Conservation (phyloP, 1,140 invertebrate genomes). For the Trialeurodes vaporariorum region DNA sequence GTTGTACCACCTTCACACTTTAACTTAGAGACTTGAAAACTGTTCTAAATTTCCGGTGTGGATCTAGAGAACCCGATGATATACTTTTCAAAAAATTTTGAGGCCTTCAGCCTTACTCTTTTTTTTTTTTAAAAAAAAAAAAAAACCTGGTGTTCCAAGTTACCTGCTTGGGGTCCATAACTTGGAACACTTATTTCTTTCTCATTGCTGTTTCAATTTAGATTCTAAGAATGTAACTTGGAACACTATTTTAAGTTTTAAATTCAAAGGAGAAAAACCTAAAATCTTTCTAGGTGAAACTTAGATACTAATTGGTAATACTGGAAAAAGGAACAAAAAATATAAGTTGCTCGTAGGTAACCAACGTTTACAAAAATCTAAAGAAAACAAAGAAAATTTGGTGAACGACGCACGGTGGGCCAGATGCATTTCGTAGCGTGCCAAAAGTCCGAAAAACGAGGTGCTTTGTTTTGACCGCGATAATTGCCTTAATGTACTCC, state of each 20-base stretch:
- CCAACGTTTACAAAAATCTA: not conserved
- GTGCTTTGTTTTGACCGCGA: no score
- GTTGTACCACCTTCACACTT: not conserved
- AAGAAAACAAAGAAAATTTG: not conserved
- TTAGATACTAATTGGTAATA: not conserved
- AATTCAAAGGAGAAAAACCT: not conserved
- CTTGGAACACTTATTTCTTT: not conserved
- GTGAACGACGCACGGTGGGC: no score
- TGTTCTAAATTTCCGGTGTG: not conserved
- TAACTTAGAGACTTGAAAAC: not conserved
- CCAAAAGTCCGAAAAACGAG: no score
- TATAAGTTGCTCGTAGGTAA: not conserved
- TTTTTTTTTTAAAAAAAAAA: no score
- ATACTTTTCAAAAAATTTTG: not conserved
- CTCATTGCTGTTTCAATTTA: not conserved
- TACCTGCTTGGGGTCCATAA: not conserved
- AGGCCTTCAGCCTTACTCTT: not conserved
- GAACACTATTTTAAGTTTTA: constrained; percentile 1
- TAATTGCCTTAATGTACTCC: not conserved
- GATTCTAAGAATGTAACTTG: not conserved
- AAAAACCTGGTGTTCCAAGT: not conserved
- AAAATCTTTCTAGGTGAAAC: not conserved
- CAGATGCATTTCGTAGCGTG: no score
- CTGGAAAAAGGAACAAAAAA: not conserved
- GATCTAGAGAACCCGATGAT: not conserved